A percentile compares a stretch with the other conserved stretches of the same genome.
These are phyloP conservation scores for Hydrolagus colliei DNA, from an alignment of 2,797 vertebrate species.

Conservation along the genomic window DNA sequence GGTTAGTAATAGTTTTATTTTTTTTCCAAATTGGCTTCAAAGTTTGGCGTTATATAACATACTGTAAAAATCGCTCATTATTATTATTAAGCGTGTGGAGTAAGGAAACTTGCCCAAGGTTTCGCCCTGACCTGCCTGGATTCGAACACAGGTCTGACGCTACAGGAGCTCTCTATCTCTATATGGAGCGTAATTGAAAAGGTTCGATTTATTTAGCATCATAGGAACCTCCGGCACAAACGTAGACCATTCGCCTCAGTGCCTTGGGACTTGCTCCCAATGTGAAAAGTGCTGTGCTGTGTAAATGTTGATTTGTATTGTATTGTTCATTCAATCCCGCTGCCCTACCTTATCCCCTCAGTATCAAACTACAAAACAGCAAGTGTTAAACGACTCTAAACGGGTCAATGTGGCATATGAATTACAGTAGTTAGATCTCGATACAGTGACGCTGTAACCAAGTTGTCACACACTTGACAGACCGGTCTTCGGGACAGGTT, in stretches of 20 bases:
- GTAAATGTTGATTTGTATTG: too few species aligned
- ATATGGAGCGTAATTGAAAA: too few species aligned
- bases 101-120: too few species aligned
- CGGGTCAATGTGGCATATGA: not conserved
- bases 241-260: too few species aligned
- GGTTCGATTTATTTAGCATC: too few species aligned
- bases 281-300: too few species aligned
- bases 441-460: not conserved
- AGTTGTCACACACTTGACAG: not conserved
- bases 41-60: not conserved
- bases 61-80: not conserved
- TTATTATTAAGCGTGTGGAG: not conserved
- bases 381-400: not conserved
- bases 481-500: not conserved
- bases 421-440: not conserved
- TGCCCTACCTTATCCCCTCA: not conserved
- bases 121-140: too few species aligned
- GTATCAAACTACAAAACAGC: not conserved
- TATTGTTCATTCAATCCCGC: too few species aligned
- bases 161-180: too few species aligned
- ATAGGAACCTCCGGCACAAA: too few species aligned
- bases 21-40: not conserved
- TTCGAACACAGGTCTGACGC: too few species aligned
- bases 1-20: constrained; percentile 58
- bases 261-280: too few species aligned